Evolutionary conservation across 2,113 vertebrate genomes (phyloP).

Genomic region (Microcebus griseorufus): DNA sequence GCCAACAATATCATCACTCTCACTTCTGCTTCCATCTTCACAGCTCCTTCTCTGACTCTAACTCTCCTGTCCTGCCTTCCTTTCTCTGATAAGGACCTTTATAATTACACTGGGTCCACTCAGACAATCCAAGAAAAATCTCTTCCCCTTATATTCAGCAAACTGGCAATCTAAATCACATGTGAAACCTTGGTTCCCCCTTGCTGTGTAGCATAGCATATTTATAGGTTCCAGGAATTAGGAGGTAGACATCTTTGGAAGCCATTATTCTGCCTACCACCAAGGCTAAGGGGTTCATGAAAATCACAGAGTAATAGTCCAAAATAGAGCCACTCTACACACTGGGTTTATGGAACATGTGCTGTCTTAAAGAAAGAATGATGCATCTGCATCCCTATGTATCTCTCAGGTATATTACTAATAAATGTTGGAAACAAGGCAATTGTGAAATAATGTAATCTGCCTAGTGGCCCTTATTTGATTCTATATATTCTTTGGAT

Average conservation of each 20-base stretch:
- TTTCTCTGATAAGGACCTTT: background rate
- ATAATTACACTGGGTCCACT: background rate
- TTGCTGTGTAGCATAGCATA: background rate
- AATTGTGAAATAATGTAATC: background rate
- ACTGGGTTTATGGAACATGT: background rate
- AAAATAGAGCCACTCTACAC: background rate
- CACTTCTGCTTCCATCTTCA: background rate
- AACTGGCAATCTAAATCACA: background rate
- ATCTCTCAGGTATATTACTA: background rate
- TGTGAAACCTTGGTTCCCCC: background rate
- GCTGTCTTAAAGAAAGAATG: background rate
- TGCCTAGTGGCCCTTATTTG: background rate
- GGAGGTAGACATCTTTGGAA: background rate
- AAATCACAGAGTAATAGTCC: background rate
- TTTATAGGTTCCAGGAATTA: background rate
- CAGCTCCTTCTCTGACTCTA: background rate
- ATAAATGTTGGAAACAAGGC: background rate
- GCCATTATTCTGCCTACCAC: background rate
- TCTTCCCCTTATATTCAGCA: background rate
- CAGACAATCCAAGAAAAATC: background rate
- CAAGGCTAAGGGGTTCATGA: background rate
- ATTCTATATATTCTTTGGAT: background rate
- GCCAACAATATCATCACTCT: background rate
- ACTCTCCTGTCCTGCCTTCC: background rate
- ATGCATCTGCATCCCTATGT: background rate